Evolutionary conservation across 1,140 invertebrate species (phyloP), one percentile per base, ranked within the genome.

Genomic region (Scaptomyza hsui): DNA sequence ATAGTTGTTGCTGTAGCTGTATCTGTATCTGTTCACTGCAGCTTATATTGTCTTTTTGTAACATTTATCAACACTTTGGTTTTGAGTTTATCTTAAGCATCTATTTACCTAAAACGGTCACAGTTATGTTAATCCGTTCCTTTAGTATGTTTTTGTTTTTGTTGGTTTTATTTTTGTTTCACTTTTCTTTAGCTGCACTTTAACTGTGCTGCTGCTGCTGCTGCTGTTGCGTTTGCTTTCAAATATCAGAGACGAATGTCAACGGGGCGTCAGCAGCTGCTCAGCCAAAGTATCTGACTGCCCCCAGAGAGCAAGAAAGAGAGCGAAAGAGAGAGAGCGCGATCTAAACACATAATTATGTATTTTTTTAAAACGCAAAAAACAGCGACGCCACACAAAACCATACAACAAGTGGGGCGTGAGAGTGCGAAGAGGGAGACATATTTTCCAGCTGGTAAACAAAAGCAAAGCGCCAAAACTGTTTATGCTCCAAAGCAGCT

Each of bases 281-380:
- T 48, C 53, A 59, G 56, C 44, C 59, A 55, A 81, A 82, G 69
- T 70, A 81, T 63, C 80, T 65, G 39, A 72, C 59, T 29, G 29
- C 49, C 15, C 9, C n/a, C 16, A 19, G 39, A 13, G 26, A 39
- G 55, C 56, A 26, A 19, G n/a, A 3, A 7, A 10, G 24, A 52
- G 24, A 42, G 35, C 18, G 7, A 4, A 9, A 52, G 37, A 15
- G 32, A 13, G 41, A 52, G 29, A 12, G 32, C 9, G 2, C 42
- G 56, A 37, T 63, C 80, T 85, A 86, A 85, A 65, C 80, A 78
- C 70, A 86, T 88, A 86, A 88, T 86, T 81, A 86, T 88, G 81
- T 86, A 88, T 86, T 86, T 86, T 85, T 86, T 88, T 86, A 88
- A 86, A 88, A 86, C 81, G 81, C 81, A 86, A 86, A 88, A 86